These are phyloP conservation scores for Misgurnus mizolepis DNA, from an alignment of 2,113 vertebrate species.

Conservation along the genomic window DNA sequence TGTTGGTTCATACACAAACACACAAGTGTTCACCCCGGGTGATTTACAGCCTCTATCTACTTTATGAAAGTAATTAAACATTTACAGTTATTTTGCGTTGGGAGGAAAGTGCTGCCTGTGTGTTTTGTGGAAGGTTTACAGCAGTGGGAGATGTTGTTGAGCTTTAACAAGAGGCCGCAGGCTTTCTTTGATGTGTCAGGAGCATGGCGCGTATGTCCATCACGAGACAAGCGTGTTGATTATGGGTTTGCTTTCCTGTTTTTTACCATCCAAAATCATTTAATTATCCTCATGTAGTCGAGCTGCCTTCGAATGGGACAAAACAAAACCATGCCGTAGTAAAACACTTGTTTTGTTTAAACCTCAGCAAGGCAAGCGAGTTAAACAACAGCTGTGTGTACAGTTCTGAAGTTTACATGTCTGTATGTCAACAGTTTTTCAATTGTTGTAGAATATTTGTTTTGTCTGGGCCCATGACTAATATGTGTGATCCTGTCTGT, in stretches of 20 bases:
- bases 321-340: constrained; percentile 24
- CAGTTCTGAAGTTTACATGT: not conserved
- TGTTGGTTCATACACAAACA: constrained; percentile 43
- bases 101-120: constrained; percentile 70
- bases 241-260: constrained; percentile 52
- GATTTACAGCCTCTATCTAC: constrained; percentile 69
- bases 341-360: constrained; percentile 37
- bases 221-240: constrained; percentile 48
- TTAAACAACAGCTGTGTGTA: constrained; percentile 21
- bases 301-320: constrained; percentile 45
- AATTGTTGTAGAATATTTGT: not conserved
- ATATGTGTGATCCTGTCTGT: constrained; percentile 1
- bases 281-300: constrained; percentile 10
- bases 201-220: constrained; percentile 64
- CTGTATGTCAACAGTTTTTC: not conserved
- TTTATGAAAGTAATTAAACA: constrained; percentile 77
- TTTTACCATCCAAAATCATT: constrained; percentile 39
- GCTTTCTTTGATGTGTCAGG: constrained; percentile 72
- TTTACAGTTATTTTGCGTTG: constrained; percentile 67
- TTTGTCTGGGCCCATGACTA: not conserved
- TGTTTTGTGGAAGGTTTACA: constrained; percentile 59
- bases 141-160: constrained; percentile 68
- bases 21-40: constrained; percentile 42
- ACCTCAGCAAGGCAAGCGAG: constrained; percentile 5
- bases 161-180: constrained; percentile 69